Evolutionary conservation across 2,797 vertebrate species (phyloP).

Genomic region (Tokudaia muenninki): DNA sequence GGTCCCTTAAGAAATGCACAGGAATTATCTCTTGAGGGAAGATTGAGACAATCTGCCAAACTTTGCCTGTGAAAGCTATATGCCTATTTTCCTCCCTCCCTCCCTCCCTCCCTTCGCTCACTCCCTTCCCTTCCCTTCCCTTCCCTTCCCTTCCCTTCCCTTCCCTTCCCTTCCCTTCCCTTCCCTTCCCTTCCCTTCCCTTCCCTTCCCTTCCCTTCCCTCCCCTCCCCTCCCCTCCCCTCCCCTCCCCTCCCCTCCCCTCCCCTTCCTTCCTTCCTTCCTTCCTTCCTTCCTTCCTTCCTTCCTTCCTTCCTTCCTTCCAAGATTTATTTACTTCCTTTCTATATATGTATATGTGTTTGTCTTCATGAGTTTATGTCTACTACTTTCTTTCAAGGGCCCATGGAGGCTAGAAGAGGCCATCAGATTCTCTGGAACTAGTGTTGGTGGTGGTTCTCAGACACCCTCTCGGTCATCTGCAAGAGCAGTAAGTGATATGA

Average conservation of each 20-base stretch:
- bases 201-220: too few relatives aligned
- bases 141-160: too few relatives aligned
- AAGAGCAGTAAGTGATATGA: neutral
- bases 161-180: too few relatives aligned
- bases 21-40: neutral
- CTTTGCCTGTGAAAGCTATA: neutral
- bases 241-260: too few relatives aligned
- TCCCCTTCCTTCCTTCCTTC: too few relatives aligned
- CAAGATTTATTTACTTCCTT: neutral
- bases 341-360: neutral
- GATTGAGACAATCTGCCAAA: neutral
- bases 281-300: too few relatives aligned
- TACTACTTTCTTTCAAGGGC: neutral
- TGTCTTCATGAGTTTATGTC: neutral
- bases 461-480: neutral
- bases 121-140: too few relatives aligned
- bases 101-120: too few relatives aligned
- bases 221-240: neutral
- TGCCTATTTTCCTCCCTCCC: neutral
- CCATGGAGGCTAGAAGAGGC: neutral
- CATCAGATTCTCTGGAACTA: neutral
- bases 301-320: neutral
- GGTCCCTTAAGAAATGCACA: neutral
- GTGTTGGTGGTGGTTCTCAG: neutral
- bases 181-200: too few relatives aligned